Conservation (phyloP, 2,113 vertebrate genomes). For the Ovibos moschatus region DNA sequence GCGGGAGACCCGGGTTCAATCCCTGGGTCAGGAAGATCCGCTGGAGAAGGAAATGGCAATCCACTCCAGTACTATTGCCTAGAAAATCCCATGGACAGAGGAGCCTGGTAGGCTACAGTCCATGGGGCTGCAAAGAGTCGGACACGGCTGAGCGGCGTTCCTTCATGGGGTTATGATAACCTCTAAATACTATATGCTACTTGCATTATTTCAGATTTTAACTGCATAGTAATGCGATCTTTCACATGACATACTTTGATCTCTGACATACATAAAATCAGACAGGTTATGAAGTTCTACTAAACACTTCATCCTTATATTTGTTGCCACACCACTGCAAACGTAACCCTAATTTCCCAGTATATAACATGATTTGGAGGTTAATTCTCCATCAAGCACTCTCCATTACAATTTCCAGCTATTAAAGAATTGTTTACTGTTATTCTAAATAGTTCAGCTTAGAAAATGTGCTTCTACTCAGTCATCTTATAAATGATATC, state of each 20-base stretch:
- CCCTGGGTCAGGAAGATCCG: too few species aligned
- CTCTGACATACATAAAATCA: conserved; percentile 20
- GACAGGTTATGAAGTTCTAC: neutral
- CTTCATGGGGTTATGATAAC: neutral
- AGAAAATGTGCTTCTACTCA: conserved; percentile 33
- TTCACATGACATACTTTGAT: neutral
- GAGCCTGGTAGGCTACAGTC: too few species aligned
- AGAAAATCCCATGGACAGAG: too few species aligned
- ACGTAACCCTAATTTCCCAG: neutral
- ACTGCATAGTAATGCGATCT: neutral
- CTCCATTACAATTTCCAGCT: neutral
- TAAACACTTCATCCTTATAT: neutral
- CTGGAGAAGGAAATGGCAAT: too few species aligned
- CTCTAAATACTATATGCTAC: neutral
- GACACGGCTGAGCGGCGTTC: too few species aligned
- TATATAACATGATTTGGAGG: neutral
- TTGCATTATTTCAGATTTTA: neutral
- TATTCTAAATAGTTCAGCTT: conserved; percentile 41
- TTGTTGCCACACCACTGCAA: neutral
- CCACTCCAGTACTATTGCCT: too few species aligned
- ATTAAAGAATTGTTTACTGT: conserved; percentile 37
- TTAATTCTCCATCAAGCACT: conserved; percentile 34
- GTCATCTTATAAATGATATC: conserved; percentile 42
- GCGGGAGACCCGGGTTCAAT: too few species aligned
- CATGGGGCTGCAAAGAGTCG: too few species aligned